These are phyloP conservation scores for Trichacis sp. DNA, from an alignment of 2,888 invertebrate genomes.

Conservation along the genomic window DNA sequence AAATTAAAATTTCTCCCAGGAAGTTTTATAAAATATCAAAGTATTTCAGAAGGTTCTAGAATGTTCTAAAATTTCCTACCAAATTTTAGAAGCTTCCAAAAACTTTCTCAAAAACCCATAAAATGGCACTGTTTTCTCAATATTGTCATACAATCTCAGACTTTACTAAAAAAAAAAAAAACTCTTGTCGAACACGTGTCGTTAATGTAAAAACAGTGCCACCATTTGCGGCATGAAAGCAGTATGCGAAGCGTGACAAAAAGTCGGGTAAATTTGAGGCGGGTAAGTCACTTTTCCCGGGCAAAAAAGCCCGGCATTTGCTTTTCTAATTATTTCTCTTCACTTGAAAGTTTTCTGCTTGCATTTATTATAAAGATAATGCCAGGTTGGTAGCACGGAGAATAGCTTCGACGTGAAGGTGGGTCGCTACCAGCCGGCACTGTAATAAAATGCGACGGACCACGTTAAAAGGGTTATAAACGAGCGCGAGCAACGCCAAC, in stretches of 20 bases:
- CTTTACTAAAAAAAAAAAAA: background rate
- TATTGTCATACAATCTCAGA: too few relatives aligned
- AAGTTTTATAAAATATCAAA: too few relatives aligned
- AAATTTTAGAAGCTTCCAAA: too few relatives aligned
- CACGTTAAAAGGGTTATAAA: conserved; percentile 41
- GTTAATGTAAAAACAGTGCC: background rate
- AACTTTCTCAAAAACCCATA: too few relatives aligned
- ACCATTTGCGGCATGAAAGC: background rate
- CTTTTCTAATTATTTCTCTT: conserved; percentile 33
- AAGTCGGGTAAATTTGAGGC: conserved; percentile 4
- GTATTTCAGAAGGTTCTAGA: too few relatives aligned
- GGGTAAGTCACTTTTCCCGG: background rate
- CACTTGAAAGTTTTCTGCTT: conserved; percentile 26
- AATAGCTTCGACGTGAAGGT: conserved; percentile 38
- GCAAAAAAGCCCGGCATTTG: conserved; percentile 19
- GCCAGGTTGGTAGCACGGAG: conserved; percentile 27
- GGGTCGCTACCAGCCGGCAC: conserved; percentile 27
- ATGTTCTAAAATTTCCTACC: too few relatives aligned
- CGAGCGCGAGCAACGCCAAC: conserved; percentile 16
- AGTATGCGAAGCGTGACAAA: background rate
- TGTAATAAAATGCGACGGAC: conserved; percentile 40
- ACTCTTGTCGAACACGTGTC: background rate
- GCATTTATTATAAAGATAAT: conserved; percentile 38
- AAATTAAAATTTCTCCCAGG: too few relatives aligned
- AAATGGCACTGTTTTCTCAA: too few relatives aligned